A percentile compares a stretch with the other conserved stretches of the same genome.
Conservation (phyloP, 64 coral and sea anemone genomes). For the Dendrophyllia cribrosa region DNA sequence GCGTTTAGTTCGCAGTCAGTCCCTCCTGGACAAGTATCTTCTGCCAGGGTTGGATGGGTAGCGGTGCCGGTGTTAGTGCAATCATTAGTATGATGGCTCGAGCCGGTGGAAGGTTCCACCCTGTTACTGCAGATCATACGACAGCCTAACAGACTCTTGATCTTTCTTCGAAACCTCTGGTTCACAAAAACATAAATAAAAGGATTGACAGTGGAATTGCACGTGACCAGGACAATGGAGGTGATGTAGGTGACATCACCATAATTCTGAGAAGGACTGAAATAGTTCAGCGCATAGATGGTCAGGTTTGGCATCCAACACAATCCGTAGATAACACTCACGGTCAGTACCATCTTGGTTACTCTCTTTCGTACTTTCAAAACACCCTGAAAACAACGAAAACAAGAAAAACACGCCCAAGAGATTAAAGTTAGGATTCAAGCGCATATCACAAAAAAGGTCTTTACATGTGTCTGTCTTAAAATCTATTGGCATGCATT, state of each 20-base stretch:
- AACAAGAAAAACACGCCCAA: background rate
- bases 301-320: constrained; percentile 34
- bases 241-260: constrained; percentile 28
- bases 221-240: constrained; percentile 34
- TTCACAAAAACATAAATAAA: constrained; percentile 31
- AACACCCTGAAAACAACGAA: background rate
- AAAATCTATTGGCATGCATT: too few species aligned
- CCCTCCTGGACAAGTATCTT: background rate
- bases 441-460: too few species aligned
- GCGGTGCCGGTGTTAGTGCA: background rate
- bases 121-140: background rate
- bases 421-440: too few species aligned
- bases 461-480: too few species aligned
- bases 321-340: constrained; percentile 51
- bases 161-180: constrained; percentile 2
- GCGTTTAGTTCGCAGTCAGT: background rate
- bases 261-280: constrained; percentile 13
- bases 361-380: constrained; percentile 34
- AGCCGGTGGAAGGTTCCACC: background rate
- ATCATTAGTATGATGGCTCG: background rate
- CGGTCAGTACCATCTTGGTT: constrained; percentile 53
- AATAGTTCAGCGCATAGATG: constrained; percentile 46
- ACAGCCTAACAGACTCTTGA: constrained; percentile 8
- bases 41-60: background rate
- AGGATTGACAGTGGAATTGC: constrained; percentile 31